phyloP scores from a whole-genome alignment of 2,888 invertebrate species.

The Torymus texanus region DNA sequence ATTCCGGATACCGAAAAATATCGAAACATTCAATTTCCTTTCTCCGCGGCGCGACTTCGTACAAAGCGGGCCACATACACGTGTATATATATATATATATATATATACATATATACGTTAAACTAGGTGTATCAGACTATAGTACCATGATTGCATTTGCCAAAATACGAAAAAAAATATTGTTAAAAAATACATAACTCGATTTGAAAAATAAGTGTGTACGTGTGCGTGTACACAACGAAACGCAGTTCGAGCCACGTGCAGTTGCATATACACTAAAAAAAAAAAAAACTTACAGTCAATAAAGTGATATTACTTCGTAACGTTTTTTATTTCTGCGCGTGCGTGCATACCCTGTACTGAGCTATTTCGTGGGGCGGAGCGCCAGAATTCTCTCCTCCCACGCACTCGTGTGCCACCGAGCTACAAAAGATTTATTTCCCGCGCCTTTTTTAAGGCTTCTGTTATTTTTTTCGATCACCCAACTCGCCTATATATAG shows the following conservation, averaged over 20 bases:
- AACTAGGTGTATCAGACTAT: conserved; percentile 54
- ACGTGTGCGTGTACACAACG: background rate
- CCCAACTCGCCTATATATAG: background rate
- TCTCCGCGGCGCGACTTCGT: conserved; percentile 2
- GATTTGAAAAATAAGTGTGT: conserved; percentile 41
- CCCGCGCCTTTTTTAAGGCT: conserved; percentile 21
- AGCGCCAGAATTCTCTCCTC: too few species aligned
- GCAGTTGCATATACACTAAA: background rate
- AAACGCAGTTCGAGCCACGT: background rate
- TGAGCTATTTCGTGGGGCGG: too few species aligned
- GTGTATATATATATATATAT: too few species aligned
- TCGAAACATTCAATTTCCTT: conserved; percentile 53
- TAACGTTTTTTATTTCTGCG: conserved; percentile 22
- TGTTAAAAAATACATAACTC: conserved; percentile 49
- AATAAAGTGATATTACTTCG: conserved; percentile 52
- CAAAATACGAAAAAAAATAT: conserved; percentile 45
- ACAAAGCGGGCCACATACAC: conserved; percentile 16
- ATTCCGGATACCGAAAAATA: conserved; percentile 53
- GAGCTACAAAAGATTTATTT: conserved; percentile 48
- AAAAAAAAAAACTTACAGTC: conserved; percentile 50
- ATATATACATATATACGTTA: conserved; percentile 16
- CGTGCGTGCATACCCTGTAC: too few species aligned
- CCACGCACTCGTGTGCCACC: background rate
- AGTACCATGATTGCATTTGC: conserved; percentile 46
- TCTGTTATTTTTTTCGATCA: conserved; percentile 36